Base-by-base conservation (phyloP, 2,113 vertebrate genomes). In the Myiozetetes cayanensis region DNA sequence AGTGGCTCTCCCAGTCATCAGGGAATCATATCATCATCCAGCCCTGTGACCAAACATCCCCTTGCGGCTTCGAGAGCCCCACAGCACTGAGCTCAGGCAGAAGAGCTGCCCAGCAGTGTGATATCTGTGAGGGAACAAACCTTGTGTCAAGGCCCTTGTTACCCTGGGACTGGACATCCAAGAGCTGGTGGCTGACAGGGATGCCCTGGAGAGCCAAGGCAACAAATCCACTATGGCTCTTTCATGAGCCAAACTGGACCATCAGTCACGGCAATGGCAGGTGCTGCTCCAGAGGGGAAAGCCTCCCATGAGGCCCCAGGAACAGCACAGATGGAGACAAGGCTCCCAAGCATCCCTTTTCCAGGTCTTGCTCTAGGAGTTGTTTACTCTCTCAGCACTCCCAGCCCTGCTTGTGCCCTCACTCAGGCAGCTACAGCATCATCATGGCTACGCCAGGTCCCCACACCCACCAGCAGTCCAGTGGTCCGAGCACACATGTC, bases 401-500 rank as follows among this genome's bases (percentile, higher is more conserved):
- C 22, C 46, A 44, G 70, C 12, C n/a, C n/a, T 4, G 3, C 30
- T 31, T 49, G 25, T 4, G 33, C 17, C 12, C 43, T 85, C 43
- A 71, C 24, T 43, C 66, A 67, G 0, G 1, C 43, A 75, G 39
- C 35, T 46, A 14, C 14, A 16, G 46, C 41, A 31, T 0, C 8
- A 33, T 19, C 3, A 2, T 8, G 21, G 41, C 59, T 73, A 62
- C 2, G 0, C 5, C 52, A 55, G 14, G 37, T 46, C n/a, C 35
- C 46, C 1, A 9, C 11, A 22, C 12, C 35, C 19, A 24, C 33
- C 61, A 83, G 66, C 13, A 9, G 8, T 30, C 0, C 0, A 78
- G 47, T 18, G 22, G 20, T 70, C 65, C 24, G n/a, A 80, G 25
- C 53, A 39, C 55, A 58, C 15, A 7, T 12, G 25, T 24, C 44